Conservation (phyloP, 2,113 vertebrate species). For the Laticauda laticaudata region DNA sequence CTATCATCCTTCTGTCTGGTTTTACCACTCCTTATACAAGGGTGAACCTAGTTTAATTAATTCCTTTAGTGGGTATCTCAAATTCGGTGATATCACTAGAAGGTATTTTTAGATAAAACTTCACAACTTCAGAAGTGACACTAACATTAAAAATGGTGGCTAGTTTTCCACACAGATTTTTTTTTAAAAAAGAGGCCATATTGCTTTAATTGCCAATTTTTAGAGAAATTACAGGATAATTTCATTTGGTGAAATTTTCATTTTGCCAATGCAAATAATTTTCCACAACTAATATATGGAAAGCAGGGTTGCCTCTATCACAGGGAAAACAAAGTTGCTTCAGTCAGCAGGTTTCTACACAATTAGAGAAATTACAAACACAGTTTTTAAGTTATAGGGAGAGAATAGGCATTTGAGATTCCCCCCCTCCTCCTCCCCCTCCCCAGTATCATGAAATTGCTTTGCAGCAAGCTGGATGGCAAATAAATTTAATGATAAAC, state of each 20-base stretch:
- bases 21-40: slow-evolving; percentile 1
- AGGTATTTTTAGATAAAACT: neutral
- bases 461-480: neutral
- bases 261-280: neutral
- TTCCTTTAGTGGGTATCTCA: neutral
- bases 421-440: too few species aligned
- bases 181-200: neutral
- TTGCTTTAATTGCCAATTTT: neutral
- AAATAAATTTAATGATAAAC: neutral
- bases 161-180: neutral
- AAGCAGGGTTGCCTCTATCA: neutral
- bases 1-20: neutral
- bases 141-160: neutral
- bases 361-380: neutral
- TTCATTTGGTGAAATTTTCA: neutral
- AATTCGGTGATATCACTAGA: neutral
- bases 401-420: neutral
- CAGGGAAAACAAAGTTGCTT: neutral
- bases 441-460: neutral
- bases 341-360: neutral
- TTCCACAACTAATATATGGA: neutral
- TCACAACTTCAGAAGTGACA: neutral
- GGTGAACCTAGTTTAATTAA: neutral
- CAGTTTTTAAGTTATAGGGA: neutral
- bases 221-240: neutral